Evolutionary conservation across 2,888 invertebrate genomes (phyloP), one percentile per base, ranked within the genome.

Genomic region (Norana najaformis): DNA sequence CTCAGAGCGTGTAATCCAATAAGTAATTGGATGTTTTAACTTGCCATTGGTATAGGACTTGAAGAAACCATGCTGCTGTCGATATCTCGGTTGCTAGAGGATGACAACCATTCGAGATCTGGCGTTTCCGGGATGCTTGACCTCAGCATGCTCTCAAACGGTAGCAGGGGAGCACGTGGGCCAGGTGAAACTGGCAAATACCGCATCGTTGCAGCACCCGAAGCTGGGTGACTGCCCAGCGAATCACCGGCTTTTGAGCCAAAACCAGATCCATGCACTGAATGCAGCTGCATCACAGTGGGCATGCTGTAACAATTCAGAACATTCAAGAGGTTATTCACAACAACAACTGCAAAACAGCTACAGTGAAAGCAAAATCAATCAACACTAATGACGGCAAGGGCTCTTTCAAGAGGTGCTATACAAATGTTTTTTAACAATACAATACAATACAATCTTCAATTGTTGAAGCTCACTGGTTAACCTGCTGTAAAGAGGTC

Each of bases 41-140:
- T 41, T 89, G 91, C 92, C 90, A 91, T 92, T 88, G 91, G 92
- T 37, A 92, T 91, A 18, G 91, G 91, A 89, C 92, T 91, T 41
- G 92, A 91, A 30, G 92, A 92, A 47, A 92, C 91, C 47, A 90
- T 91, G 90, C 85, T 90, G 90, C 88, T 83, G 89, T 90, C 69
- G 13, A n/a, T n/a, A 69, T 69, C 88, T 91, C 91, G 8, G 92
- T 89, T 23, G 91, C 90, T 8, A 90, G 89, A 30, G 88, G 69
- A 88, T 8, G 69, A 69, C n/a, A 39, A 88, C 90, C 16, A 69
- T 82, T 47, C 38, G n/a, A 35, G 90, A 18, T 35, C 41, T 30
- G 47, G 83, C 13, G 34, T 23, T 89, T 69, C 47, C 88, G 90
- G 85, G 91, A 89, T 88, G 69, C 88, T 88, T 89, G 88, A 35